Percentiles rank a stretch among this genome's conserved stretches.
Conservation (phyloP, 2,797 vertebrate genomes). For the Lacerta agilis region DNA sequence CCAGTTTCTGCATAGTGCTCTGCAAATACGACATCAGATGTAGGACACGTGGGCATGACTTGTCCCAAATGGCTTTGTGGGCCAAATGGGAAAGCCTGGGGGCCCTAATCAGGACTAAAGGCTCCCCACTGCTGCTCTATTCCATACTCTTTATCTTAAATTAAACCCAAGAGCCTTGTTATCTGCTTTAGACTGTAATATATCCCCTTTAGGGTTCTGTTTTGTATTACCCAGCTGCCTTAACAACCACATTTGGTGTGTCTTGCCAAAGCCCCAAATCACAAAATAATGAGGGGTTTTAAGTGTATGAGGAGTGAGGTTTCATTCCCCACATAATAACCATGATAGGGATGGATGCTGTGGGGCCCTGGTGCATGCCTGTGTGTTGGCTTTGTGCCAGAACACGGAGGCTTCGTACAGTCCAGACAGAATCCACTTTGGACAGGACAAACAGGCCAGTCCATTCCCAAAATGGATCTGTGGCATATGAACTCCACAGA, state of each 20-base stretch:
- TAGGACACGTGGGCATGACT: no score
- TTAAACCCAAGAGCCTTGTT: neutral
- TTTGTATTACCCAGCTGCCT: neutral
- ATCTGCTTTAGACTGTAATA: neutral
- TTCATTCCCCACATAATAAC: neutral
- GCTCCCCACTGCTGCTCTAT: neutral
- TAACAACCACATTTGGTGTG: neutral
- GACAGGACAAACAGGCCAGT: no score
- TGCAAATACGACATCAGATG: no score
- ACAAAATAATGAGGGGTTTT: neutral
- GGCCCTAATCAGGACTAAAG: no score
- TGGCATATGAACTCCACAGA: neutral
- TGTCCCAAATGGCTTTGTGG: no score
- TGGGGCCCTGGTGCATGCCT: neutral
- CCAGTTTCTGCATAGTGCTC: no score
- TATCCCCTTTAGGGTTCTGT: neutral
- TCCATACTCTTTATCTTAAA: neutral
- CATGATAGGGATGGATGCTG: neutral
- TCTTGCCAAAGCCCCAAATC: neutral
- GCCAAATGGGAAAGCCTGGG: no score
- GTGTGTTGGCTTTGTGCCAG: neutral
- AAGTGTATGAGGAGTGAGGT: neutral
- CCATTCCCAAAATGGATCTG: neutral
- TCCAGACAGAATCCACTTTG: neutral
- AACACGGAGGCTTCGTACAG: neutral